phyloP scores from a whole-genome alignment of 2,888 invertebrate species.

The Carpatolechia fugitivella region DNA sequence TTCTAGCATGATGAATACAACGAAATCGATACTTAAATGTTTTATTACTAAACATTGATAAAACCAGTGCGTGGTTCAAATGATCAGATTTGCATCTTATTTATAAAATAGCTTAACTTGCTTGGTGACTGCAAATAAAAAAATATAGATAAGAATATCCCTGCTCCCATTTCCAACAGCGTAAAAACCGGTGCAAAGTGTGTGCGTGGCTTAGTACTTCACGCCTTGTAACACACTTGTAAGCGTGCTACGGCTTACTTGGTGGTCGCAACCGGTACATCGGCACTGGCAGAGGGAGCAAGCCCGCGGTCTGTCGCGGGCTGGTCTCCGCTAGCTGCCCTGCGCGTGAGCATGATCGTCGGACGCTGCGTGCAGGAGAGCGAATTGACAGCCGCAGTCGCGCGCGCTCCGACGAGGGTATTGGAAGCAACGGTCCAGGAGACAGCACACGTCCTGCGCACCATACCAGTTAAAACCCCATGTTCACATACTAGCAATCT shows the following conservation, averaged over 20 bases:
- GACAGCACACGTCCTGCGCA: constrained; percentile 90
- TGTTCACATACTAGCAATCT: constrained; percentile 15
- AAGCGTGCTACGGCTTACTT: constrained; percentile 69
- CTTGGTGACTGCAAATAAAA: neutral
- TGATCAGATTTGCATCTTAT: too few relatives aligned
- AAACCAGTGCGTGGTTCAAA: too few relatives aligned
- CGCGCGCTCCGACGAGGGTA: constrained; percentile 88
- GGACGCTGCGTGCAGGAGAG: constrained; percentile 91
- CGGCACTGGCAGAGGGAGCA: constrained; percentile 72
- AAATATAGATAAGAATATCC: neutral
- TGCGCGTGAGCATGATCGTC: constrained; percentile 72
- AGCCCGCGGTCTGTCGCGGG: constrained; percentile 72
- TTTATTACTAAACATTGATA: too few relatives aligned
- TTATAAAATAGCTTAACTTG: too few relatives aligned
- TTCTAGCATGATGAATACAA: too few relatives aligned
- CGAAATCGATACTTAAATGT: too few relatives aligned
- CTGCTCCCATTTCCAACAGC: neutral
- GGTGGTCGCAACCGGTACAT: constrained; percentile 72
- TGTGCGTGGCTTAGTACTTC: constrained; percentile 5
- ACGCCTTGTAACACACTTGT: constrained; percentile 9
- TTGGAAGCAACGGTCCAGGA: constrained; percentile 94
- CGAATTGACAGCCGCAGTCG: constrained; percentile 95
- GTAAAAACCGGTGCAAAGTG: neutral
- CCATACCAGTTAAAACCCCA: constrained; percentile 58
- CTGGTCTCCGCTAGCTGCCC: constrained; percentile 79